Conservation (phyloP, 2,888 invertebrate genomes). For the Drosophila phalerata region DNA sequence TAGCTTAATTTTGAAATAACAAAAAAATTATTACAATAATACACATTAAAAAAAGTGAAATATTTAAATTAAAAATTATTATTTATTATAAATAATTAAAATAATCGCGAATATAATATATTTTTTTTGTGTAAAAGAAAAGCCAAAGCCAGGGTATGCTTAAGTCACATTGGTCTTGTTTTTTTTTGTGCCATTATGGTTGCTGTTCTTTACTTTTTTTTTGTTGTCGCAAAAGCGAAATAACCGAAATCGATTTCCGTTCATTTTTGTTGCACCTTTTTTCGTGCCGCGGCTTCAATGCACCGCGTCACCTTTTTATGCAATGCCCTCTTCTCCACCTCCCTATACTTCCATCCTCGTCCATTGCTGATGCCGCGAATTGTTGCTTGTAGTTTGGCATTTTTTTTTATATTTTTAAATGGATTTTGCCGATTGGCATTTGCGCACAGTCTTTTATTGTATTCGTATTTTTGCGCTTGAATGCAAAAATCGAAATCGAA, state of each 20-base stretch:
- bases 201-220: slow-evolving; percentile 4
- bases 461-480: slow-evolving; percentile 33
- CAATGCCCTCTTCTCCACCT: slow-evolving; percentile 16
- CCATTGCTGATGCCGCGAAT: slow-evolving; percentile 2
- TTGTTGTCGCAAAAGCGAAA: slow-evolving; percentile 32
- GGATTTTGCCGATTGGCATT: slow-evolving; percentile 64
- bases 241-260: slow-evolving; percentile 73
- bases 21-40: not conserved
- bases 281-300: slow-evolving; percentile 53
- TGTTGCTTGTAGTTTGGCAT: slow-evolving; percentile 51
- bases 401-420: slow-evolving; percentile 43
- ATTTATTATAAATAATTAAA: too few species aligned
- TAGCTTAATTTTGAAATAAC: too few species aligned
- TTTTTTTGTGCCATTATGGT: not conserved
- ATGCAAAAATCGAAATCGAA: slow-evolving; percentile 53
- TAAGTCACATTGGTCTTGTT: not conserved
- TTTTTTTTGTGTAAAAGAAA: not conserved
- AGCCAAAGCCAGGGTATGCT: not conserved
- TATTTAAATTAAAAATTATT: not conserved
- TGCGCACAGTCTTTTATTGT: slow-evolving; percentile 43
- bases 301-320: slow-evolving; percentile 60
- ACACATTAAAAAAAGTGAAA: not conserved
- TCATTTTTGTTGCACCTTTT: slow-evolving; percentile 43
- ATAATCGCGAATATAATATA: too few species aligned
- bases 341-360: not conserved